These are phyloP conservation scores for Apteryx mantelli DNA, from an alignment of 2,113 vertebrate species.

Conservation along the genomic window DNA sequence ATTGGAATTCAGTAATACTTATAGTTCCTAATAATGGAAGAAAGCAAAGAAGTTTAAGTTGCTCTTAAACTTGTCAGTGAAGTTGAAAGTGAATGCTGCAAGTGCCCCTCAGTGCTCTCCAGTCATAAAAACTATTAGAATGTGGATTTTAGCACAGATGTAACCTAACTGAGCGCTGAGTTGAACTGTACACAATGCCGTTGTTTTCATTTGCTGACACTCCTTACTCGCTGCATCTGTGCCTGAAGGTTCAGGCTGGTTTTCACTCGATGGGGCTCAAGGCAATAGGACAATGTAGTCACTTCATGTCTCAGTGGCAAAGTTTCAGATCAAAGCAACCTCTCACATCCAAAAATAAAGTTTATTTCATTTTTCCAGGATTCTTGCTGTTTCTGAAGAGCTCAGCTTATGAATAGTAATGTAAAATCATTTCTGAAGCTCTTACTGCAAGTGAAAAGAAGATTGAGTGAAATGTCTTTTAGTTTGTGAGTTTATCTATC, in stretches of 20 bases:
- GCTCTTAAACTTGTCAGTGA: not conserved
- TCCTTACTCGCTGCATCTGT: not conserved
- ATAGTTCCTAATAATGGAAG: not conserved
- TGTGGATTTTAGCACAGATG: not conserved
- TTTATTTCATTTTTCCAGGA: not conserved
- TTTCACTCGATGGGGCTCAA: not conserved
- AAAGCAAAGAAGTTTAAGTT: not conserved
- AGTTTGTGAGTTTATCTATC: not conserved
- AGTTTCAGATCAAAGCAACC: not conserved
- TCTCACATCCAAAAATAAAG: not conserved
- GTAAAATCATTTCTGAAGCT: not conserved
- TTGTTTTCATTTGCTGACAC: not conserved
- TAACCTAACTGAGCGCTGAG: not conserved
- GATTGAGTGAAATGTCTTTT: not conserved
- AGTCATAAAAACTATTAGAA: not conserved
- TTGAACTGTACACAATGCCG: not conserved
- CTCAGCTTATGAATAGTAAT: not conserved
- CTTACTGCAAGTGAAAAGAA: not conserved
- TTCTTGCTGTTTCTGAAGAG: not conserved
- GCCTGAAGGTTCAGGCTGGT: not conserved
- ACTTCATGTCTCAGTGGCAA: not conserved
- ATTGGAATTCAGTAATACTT: not conserved
- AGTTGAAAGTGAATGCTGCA: not conserved
- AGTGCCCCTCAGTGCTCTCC: not conserved
- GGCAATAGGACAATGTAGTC: not conserved